These are phyloP conservation scores for Pseudoips prasinana DNA, from an alignment of 2,888 invertebrate genomes.

Conservation along the genomic window DNA sequence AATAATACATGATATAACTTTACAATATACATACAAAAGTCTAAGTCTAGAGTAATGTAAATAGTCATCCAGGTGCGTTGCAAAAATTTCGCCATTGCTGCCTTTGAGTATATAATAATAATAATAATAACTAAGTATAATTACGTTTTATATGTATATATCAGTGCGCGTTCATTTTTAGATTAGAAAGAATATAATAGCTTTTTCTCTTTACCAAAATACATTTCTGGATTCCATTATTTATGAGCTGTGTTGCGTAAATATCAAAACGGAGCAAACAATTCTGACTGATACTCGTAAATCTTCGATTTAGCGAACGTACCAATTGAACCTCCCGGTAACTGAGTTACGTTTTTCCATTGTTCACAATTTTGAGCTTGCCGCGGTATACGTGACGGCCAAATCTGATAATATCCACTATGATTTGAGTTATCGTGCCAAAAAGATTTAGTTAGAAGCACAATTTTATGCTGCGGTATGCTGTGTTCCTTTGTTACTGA, in stretches of 20 bases:
- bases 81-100: too few species aligned
- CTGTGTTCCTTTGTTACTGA: conserved; percentile 11
- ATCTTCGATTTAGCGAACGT: conserved; percentile 30
- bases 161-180: too few species aligned
- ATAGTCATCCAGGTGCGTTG: too few species aligned
- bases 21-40: too few species aligned
- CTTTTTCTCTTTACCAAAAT: conserved; percentile 22
- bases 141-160: too few species aligned
- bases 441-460: conserved; percentile 15
- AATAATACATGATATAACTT: too few species aligned
- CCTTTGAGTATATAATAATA: too few species aligned
- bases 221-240: conserved; percentile 19
- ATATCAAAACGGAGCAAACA: conserved; percentile 27
- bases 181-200: too few species aligned
- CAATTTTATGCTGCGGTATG: conserved; percentile 19
- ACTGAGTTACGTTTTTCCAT: conserved; percentile 32
- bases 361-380: conserved; percentile 31
- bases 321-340: conserved; percentile 23
- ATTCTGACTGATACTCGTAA: conserved; percentile 30
- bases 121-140: too few species aligned
- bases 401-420: conserved; percentile 32
- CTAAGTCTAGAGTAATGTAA: too few species aligned
- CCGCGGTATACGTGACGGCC: conserved; percentile 19
- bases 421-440: conserved; percentile 25
- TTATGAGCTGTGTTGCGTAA: conserved; percentile 29